Percentiles rank a stretch among this genome's conserved stretches.
These are phyloP conservation scores for Agriopis marginaria DNA, from an alignment of 2,888 invertebrate species.

Conservation along the genomic window DNA sequence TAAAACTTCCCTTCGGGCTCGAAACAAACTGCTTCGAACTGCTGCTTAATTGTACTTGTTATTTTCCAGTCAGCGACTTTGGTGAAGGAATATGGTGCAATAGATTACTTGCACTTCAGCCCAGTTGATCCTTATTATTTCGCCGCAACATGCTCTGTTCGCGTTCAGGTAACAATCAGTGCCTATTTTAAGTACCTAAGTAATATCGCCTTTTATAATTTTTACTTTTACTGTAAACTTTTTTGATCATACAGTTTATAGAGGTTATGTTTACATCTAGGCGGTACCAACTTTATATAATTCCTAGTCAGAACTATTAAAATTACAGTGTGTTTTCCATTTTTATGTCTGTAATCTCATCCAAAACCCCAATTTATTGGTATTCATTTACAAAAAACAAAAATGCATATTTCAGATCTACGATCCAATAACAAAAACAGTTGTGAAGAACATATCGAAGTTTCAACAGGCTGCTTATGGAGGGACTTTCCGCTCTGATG, in stretches of 20 bases:
- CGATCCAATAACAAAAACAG: constrained; percentile 93
- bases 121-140: constrained; percentile 95
- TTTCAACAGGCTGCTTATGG: constrained; percentile 95
- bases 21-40: neutral
- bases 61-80: constrained; percentile 90
- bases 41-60: neutral
- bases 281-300: too few relatives aligned
- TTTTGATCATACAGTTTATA: neutral
- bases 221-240: neutral
- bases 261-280: constrained; percentile 12
- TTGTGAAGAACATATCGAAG: constrained; percentile 92
- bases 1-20: neutral
- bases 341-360: too few relatives aligned
- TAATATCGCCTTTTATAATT: neutral
- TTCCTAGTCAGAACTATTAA: too few relatives aligned
- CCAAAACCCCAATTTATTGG: too few relatives aligned
- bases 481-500: constrained; percentile 93
- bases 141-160: constrained; percentile 96
- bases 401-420: constrained; percentile 87
- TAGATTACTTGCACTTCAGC: constrained; percentile 96
- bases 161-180: constrained; percentile 87
- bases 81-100: constrained; percentile 96
- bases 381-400: too few relatives aligned
- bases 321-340: too few relatives aligned
- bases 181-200: too few relatives aligned